Evolutionary conservation across 2,113 vertebrate species (phyloP).

Genomic region (Benitochromis conjunctus): DNA sequence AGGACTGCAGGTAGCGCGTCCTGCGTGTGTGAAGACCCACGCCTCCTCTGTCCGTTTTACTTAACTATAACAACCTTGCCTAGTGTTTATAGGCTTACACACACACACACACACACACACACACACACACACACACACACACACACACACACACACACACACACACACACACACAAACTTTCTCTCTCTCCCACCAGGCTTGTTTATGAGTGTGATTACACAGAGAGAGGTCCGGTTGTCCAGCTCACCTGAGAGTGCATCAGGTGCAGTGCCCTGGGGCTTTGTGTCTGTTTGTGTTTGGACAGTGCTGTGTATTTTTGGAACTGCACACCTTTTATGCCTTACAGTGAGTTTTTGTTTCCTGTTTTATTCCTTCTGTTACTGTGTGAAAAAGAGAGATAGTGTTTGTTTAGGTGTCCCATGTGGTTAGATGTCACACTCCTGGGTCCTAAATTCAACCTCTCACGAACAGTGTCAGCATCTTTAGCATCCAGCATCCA

Average conservation of each 20-base stretch:
- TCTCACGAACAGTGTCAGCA: not conserved
- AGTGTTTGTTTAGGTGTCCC: slow-evolving; percentile 9
- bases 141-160: not conserved
- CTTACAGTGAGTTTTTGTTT: not conserved
- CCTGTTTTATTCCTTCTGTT: slow-evolving; percentile 5
- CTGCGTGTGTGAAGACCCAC: too few species aligned
- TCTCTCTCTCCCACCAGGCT: slow-evolving; percentile 28
- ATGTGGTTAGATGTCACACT: not conserved
- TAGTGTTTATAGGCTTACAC: too few species aligned
- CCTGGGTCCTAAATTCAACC: not conserved
- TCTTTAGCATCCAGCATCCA: not conserved
- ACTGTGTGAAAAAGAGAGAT: slow-evolving; percentile 21
- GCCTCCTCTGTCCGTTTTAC: too few species aligned
- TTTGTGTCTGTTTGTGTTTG: not conserved
- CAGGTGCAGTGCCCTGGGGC: slow-evolving; percentile 10
- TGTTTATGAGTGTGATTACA: slow-evolving; percentile 58
- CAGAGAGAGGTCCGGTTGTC: slow-evolving; percentile 38
- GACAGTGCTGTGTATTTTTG: not conserved
- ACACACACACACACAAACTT: not conserved
- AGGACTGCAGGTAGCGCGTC: too few species aligned
- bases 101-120: not conserved
- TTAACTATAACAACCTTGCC: too few species aligned
- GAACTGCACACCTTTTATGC: not conserved
- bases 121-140: not conserved
- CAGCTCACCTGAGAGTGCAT: slow-evolving; percentile 24